Percentiles rank a stretch among this genome's conserved stretches.
phyloP scores from a whole-genome alignment of 2,888 invertebrate genomes.

The Eugnorisma glareosa region DNA sequence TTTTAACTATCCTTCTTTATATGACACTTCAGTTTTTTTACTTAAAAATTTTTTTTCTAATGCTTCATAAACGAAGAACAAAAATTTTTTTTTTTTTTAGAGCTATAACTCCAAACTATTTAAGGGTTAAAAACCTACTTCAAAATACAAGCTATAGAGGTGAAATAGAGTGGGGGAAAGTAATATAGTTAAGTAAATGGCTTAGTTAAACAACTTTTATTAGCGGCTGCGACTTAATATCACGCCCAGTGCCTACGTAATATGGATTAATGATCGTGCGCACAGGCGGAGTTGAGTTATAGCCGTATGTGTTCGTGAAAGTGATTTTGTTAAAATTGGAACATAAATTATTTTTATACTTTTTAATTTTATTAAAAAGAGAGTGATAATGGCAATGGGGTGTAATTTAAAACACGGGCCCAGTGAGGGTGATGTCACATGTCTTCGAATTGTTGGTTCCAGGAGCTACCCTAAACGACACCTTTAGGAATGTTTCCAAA shows the following conservation, averaged over 20 bases:
- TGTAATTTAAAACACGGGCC: not conserved
- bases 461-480: not conserved
- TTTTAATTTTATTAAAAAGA: slow-evolving; percentile 14
- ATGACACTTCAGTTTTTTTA: no score
- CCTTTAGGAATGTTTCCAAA: not conserved
- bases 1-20: not conserved
- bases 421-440: not conserved
- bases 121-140: slow-evolving; percentile 31
- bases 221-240: slow-evolving; percentile 54
- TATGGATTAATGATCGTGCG: slow-evolving; percentile 55
- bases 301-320: slow-evolving; percentile 26
- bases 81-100: no score
- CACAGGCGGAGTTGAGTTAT: slow-evolving; percentile 20
- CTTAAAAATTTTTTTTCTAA: no score
- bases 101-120: slow-evolving; percentile 6
- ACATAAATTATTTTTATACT: slow-evolving; percentile 1
- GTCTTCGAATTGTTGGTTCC: not conserved
- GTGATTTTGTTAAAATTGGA: slow-evolving; percentile 52
- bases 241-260: slow-evolving; percentile 49
- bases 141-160: not conserved
- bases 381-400: not conserved
- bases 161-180: slow-evolving; percentile 41
- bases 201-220: slow-evolving; percentile 63
- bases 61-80: no score
- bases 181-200: slow-evolving; percentile 61